Evolutionary conservation across 2,797 vertebrate species (phyloP), one percentile per base, ranked within the genome.

Genomic region (Melanotaenia trifasciata): DNA sequence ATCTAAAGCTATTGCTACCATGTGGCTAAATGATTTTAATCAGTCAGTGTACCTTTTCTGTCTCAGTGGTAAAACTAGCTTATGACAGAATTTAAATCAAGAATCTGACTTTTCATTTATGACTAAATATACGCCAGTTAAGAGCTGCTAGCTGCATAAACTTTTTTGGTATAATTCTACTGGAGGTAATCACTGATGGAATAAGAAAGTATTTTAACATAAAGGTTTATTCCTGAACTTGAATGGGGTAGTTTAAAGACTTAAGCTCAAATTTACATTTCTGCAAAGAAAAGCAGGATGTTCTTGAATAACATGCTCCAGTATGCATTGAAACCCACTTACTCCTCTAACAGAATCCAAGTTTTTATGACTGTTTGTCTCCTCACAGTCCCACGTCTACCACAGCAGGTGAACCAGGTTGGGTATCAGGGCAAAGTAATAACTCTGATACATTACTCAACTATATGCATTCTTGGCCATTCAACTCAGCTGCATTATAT

Each of bases 401-500:
- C 58, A 53, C 74, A 84, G 81, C 86, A 86, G 86, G 85, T 89
- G 87, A 90, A 69, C 70, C 51, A 59, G 65, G 53, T 77, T 84
- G 66, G 71, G 50, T 82, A 81, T 83, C n/a, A 35, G 63, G 64
- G 64, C 59, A 62, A 77, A 80, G 71, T 58, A 76, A 84, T 85
- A 89, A 88, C 74, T 80, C 81, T 73, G 78, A 86, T 72, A 81
- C 78, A 61, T 81, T 67, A 59, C 67, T 83, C 73, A 77, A 79
- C 69, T 67, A 26, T 63, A 75, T 70, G 76, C 79, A 88, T 90
- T 56, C 84, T 87, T 90, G 84, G 80, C 84, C 30, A 53, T 36
- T 1, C 4, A 64, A 54, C 77, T 90, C 83, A 89, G 90, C 89
- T 93, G 90, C 79, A 71, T 85, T 89, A 87, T 81, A 91, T 84